Conservation (phyloP, 2,113 vertebrate species). For the Lagopus muta region DNA sequence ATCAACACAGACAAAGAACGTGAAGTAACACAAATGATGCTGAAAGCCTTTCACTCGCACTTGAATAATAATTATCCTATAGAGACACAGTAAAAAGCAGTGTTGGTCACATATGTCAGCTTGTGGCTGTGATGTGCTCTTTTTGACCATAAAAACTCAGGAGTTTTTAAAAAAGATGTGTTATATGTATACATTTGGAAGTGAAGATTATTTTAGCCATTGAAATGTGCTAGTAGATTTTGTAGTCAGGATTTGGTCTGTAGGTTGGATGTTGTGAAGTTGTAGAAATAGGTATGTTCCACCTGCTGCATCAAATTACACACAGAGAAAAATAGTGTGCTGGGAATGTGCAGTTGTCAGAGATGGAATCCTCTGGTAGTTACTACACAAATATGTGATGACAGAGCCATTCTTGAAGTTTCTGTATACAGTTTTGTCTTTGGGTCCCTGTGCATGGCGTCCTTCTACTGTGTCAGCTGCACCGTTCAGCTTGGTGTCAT, state of each 20-base stretch:
- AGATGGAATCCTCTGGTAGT: neutral
- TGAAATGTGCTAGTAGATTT: neutral
- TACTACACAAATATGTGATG: neutral
- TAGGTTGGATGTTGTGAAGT: neutral
- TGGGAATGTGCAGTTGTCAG: neutral
- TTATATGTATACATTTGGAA: neutral
- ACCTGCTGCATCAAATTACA: neutral
- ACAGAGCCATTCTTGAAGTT: neutral
- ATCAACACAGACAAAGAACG: neutral
- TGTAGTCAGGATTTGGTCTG: neutral
- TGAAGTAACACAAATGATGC: neutral
- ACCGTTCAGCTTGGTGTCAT: too few relatives aligned
- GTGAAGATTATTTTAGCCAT: neutral
- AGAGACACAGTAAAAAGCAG: neutral
- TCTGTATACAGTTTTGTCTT: neutral
- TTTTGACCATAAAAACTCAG: neutral
- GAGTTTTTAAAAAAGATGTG: neutral
- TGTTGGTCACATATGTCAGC: neutral
- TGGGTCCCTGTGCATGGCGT: too few relatives aligned
- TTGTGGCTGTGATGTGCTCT: neutral
- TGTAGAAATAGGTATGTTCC: neutral
- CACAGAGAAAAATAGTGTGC: neutral
- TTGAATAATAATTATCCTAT: neutral
- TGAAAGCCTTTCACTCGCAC: neutral
- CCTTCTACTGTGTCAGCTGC: too few relatives aligned